Conservation (phyloP, 2,797 vertebrate species). For the Epinephelus coioides region DNA sequence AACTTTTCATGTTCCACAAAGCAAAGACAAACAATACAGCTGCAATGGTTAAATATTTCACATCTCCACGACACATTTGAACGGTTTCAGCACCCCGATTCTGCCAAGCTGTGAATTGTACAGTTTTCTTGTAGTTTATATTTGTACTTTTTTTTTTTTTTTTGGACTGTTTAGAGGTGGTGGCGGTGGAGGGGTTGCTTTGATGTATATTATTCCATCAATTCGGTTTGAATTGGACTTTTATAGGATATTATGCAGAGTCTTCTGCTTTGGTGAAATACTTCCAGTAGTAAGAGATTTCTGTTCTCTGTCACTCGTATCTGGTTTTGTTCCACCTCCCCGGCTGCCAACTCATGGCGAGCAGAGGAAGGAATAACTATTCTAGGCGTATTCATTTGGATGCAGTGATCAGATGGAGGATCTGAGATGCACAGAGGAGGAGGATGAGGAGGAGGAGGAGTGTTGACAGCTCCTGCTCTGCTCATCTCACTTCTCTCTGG, state of each 20-base stretch:
- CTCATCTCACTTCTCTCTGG: conserved; percentile 50
- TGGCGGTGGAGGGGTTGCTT: conserved; percentile 74
- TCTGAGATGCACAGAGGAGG: conserved; percentile 48
- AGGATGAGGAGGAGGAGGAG: conserved; percentile 41
- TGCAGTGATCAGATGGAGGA: conserved; percentile 70
- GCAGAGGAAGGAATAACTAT: conserved; percentile 79
- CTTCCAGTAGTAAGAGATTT: conserved; percentile 92
- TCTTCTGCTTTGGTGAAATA: conserved; percentile 90
- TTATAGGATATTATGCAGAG: conserved; percentile 90
- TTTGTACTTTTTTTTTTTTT: conserved; percentile 80
- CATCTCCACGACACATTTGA: conserved; percentile 67
- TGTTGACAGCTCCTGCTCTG: conserved; percentile 35
- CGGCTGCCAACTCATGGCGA: conserved; percentile 82
- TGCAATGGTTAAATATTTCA: conserved; percentile 54
- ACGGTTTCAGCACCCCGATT: conserved; percentile 78
- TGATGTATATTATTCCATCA: conserved; percentile 87
- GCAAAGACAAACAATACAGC: conserved; percentile 58
- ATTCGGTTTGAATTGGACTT: conserved; percentile 93
- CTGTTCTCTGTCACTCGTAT: conserved; percentile 90
- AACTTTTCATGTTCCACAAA: conserved; percentile 69
- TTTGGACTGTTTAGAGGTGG: conserved; percentile 57
- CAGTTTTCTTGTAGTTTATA: conserved; percentile 86
- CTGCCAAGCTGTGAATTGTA: conserved; percentile 90
- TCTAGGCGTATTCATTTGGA: conserved; percentile 58
- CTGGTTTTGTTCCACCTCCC: conserved; percentile 84